Evolutionary conservation across 2,888 invertebrate species (phyloP).

Genomic region (Neria commutata): DNA sequence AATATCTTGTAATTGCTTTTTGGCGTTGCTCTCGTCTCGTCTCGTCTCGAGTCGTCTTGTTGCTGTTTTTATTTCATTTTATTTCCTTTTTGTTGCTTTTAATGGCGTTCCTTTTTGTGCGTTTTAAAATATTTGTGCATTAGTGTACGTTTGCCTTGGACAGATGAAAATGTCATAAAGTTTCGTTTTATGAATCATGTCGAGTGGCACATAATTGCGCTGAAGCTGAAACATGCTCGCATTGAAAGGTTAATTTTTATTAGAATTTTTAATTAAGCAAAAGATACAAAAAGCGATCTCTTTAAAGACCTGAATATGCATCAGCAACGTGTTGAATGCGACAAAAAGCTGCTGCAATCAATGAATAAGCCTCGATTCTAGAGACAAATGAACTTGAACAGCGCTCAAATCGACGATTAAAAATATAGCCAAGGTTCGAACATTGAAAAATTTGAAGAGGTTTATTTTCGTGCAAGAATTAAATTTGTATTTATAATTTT

Average conservation of each 20-base stretch:
- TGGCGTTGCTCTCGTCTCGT: background rate
- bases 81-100: background rate
- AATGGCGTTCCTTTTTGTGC: background rate
- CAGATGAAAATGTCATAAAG: background rate
- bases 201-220: too few species aligned
- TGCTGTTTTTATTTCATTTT: background rate
- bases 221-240: background rate
- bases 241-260: background rate
- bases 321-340: too few species aligned
- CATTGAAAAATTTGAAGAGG: too few species aligned
- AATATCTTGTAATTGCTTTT: constrained; percentile 4
- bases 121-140: background rate
- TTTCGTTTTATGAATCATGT: background rate
- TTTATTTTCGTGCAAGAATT: too few species aligned
- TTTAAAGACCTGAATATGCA: too few species aligned
- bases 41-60: background rate
- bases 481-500: too few species aligned
- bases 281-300: too few species aligned
- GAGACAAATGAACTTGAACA: too few species aligned
- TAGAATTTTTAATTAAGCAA: background rate
- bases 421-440: too few species aligned
- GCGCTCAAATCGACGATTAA: too few species aligned
- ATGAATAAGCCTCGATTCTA: too few species aligned
- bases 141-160: background rate
- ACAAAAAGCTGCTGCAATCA: too few species aligned